phyloP scores from a whole-genome alignment of 2,888 invertebrate genomes.

The Dryobota labecula region DNA sequence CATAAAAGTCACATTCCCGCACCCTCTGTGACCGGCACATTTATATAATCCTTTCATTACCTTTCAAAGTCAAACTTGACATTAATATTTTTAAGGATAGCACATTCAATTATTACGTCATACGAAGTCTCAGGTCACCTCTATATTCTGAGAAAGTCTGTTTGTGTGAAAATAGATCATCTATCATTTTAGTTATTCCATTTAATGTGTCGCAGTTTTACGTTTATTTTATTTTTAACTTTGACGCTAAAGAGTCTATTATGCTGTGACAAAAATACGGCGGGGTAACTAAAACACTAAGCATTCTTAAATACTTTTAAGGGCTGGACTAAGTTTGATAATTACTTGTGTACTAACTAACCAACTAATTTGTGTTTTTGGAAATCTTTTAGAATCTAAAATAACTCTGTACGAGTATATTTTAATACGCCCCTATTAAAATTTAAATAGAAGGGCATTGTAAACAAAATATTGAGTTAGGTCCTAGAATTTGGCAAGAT shows the following conservation, averaged over 20 bases:
- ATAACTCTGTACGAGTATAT: no score
- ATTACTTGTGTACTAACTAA: no score
- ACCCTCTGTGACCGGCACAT: not conserved
- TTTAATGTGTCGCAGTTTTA: not conserved
- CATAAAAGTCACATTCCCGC: not conserved
- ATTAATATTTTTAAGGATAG: slow-evolving; percentile 3
- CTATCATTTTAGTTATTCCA: slow-evolving; percentile 16
- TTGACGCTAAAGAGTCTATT: not conserved
- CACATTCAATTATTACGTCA: not conserved
- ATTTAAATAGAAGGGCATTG: no score
- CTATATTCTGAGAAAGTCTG: not conserved
- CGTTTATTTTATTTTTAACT: slow-evolving; percentile 3
- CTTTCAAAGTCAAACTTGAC: slow-evolving; percentile 15
- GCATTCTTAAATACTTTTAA: not conserved
- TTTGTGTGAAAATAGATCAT: slow-evolving; percentile 19
- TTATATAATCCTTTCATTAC: not conserved
- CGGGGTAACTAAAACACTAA: not conserved
- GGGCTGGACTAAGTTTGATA: not conserved
- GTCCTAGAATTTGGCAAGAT: not conserved
- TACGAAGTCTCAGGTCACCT: not conserved
- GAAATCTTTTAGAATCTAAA: no score
- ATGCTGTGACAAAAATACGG: no score
- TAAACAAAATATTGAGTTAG: not conserved
- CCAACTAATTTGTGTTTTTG: no score
- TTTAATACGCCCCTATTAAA: no score